Evolutionary conservation across 2,797 vertebrate species (phyloP), one percentile per base, ranked within the genome.

Genomic region (Diplodus puntazzo): DNA sequence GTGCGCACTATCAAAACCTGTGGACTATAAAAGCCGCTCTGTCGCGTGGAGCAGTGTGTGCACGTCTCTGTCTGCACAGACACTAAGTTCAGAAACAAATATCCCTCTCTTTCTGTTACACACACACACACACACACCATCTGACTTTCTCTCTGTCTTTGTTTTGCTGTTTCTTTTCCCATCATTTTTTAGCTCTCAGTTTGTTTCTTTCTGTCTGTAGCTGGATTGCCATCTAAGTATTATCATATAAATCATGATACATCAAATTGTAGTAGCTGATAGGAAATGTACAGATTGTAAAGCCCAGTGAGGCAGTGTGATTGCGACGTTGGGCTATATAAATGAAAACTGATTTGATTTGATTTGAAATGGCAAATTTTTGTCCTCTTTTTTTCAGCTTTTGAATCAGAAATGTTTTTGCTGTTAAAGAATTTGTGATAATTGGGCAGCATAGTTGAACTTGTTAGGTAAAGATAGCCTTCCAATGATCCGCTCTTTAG

Each of bases 11-110:
- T 92, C 87, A 89, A 91, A 88, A 85, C 74, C 82, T 72, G 63
- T 67, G 71, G 76, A 84, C 90, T 90, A 83, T 89, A 87, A 89
- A 86, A 88, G 83, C 85, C 76, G 42, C 79, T 87, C 89, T 85
- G 82, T 82, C 62, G 50, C 27, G 20, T 75, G 79, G 82, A 86
- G 81, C 69, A 64, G 34, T 74, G 77, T 81, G 84, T 76, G 79
- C 67, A 34, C 30, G 20, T 86, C 64, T 86, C 64, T 87, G 83
- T 83, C 85, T 84, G 75, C 78, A 69, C 83, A 80, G 71, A 73
- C 81, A 77, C 72, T 71, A 61, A 53, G 52, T 81, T 80, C 77
- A 70, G 55, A 72, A 85, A 34, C 34, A 34, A 85, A 74, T 79
- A 77, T 69, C 55, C 46, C 67, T 39, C 39, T 39, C 39, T 39